Percentiles rank a stretch among this genome's conserved stretches.
Evolutionary conservation across 2,113 vertebrate species (phyloP).

Genomic region (Nyctereutes procyonoides): DNA sequence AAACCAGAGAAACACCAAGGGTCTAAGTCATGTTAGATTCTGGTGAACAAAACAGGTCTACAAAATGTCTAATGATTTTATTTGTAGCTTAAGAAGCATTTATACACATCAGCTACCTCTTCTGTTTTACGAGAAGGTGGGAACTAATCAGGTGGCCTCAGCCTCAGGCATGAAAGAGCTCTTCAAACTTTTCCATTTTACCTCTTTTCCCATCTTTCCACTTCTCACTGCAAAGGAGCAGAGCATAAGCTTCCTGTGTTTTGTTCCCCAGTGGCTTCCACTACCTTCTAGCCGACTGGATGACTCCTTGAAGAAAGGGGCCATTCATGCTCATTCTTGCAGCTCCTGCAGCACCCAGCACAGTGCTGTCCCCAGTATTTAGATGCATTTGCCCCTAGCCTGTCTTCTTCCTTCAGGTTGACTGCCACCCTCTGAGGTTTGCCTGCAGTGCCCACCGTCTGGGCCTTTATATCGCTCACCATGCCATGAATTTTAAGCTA

Average conservation of each 20-base stretch:
- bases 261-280: background rate
- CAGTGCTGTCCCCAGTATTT: accelerated
- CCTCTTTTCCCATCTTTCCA: background rate
- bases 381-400: background rate
- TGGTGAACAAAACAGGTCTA: background rate
- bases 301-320: background rate
- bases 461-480: background rate
- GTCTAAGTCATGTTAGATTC: background rate
- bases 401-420: background rate
- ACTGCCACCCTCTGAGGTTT: background rate
- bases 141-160: background rate
- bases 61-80: background rate
- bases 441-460: too few relatives aligned
- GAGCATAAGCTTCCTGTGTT: too few relatives aligned
- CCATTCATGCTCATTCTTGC: accelerated
- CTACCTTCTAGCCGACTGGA: background rate
- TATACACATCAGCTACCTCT: background rate
- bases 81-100: conserved; percentile 26
- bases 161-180: background rate
- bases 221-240: background rate
- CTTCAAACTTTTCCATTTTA: background rate
- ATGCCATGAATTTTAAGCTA: background rate
- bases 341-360: background rate
- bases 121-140: background rate
- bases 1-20: background rate